Evolutionary conservation across 2,113 vertebrate genomes (phyloP).

Genomic region (Megalops atlanticus): DNA sequence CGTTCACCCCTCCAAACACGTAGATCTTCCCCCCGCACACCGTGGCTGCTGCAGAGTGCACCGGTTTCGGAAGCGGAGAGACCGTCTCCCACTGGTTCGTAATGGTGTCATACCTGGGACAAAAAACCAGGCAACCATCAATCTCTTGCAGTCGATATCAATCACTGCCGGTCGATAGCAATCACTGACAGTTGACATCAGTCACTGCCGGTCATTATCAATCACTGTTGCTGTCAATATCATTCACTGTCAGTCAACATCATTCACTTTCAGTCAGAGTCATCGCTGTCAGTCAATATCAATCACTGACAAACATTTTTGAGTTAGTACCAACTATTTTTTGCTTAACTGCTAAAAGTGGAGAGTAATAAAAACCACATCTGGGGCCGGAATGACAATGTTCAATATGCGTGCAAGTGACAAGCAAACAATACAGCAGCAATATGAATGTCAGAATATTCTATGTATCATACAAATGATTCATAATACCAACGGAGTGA

Average conservation of each 20-base stretch:
- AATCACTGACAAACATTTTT: too few species aligned
- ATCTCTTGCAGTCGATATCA: background rate
- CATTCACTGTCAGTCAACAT: conserved; percentile 30
- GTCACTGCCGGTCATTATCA: background rate
- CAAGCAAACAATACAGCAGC: background rate
- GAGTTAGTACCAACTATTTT: too few species aligned
- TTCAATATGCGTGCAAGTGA: background rate
- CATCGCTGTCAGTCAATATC: background rate
- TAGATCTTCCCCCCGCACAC: conserved; percentile 95
- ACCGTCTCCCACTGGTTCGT: conserved; percentile 98
- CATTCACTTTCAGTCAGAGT: conserved; percentile 40
- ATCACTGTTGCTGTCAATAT: conserved; percentile 12
- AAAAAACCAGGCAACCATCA: background rate
- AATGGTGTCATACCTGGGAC: conserved; percentile 90
- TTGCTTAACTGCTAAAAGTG: too few species aligned
- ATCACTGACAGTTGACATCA: background rate
- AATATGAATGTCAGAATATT: background rate
- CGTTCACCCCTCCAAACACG: conserved; percentile 94
- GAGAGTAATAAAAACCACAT: background rate
- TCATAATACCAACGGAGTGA: conserved; percentile 3
- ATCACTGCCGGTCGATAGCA: background rate
- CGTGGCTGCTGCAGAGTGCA: conserved; percentile 90
- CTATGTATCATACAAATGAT: conserved; percentile 3
- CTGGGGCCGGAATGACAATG: background rate
- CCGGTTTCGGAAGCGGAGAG: conserved; percentile 90